These are phyloP conservation scores for Cenopis cana DNA, from an alignment of 2,888 invertebrate genomes.

Conservation along the genomic window DNA sequence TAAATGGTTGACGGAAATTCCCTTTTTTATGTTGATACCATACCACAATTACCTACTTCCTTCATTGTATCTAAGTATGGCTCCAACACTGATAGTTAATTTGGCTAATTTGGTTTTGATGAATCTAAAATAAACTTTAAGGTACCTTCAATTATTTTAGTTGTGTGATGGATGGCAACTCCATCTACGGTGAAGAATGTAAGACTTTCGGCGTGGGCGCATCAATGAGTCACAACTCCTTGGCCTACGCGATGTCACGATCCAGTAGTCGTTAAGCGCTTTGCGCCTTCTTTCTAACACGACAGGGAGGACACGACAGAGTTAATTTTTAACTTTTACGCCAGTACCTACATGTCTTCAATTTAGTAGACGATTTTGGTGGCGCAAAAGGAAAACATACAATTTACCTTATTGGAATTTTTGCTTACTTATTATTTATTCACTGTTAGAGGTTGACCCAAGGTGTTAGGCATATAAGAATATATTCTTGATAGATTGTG, in stretches of 20 bases:
- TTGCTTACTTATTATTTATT: not conserved
- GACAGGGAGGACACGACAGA: not conserved
- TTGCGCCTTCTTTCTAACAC: slow-evolving; percentile 15
- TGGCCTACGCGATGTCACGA: slow-evolving; percentile 41
- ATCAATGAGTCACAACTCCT: slow-evolving; percentile 39
- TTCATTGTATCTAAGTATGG: slow-evolving; percentile 26
- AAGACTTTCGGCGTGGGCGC: slow-evolving; percentile 29
- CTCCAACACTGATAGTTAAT: slow-evolving; percentile 7
- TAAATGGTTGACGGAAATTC: not conserved
- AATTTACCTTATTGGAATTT: not conserved
- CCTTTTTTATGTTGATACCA: slow-evolving; percentile 7
- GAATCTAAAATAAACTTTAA: not conserved
- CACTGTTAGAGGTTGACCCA: slow-evolving; percentile 4
- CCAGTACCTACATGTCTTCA: no score
- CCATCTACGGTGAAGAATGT: slow-evolving; percentile 35
- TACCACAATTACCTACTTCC: slow-evolving; percentile 34
- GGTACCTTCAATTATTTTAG: not conserved
- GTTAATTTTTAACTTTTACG: not conserved
- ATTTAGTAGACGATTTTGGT: not conserved
- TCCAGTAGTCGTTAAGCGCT: slow-evolving; percentile 17
- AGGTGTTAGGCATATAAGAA: not conserved
- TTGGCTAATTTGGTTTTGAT: not conserved
- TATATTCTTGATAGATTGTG: not conserved
- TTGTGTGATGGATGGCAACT: slow-evolving; percentile 2
- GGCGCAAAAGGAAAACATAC: not conserved